Percentiles rank a stretch among this genome's conserved stretches.
Conservation (phyloP, 2,113 vertebrate species). For the Salvelinus namaycush region DNA sequence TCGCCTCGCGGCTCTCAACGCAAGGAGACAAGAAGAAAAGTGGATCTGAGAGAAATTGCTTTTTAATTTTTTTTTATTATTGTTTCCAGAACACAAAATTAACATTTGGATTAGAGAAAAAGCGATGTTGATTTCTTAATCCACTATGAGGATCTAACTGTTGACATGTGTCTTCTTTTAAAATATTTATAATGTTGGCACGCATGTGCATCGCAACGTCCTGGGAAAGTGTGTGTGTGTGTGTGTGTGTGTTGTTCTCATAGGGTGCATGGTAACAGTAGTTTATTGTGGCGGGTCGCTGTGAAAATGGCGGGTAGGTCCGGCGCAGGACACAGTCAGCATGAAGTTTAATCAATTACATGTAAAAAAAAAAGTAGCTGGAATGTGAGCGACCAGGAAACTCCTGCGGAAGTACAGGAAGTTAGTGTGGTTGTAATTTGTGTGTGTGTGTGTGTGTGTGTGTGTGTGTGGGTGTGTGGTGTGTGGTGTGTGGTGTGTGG, state of each 20-base stretch:
- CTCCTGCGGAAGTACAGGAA: constrained; percentile 70
- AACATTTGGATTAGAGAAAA: constrained; percentile 18
- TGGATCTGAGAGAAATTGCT: constrained; percentile 37
- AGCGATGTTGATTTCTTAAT: constrained; percentile 19
- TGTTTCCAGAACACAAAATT: constrained; percentile 31
- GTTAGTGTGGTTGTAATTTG: constrained; percentile 48
- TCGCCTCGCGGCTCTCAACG: constrained; percentile 33
- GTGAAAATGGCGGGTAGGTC: constrained; percentile 28
- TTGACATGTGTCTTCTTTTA: neutral
- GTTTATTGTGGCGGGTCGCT: constrained; percentile 27
- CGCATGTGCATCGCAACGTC: no score
- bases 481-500: constrained; percentile 16
- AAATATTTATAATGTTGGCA: neutral
- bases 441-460: constrained; percentile 9
- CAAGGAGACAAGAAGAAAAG: constrained; percentile 20
- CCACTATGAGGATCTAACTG: constrained; percentile 28
- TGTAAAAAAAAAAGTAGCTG: constrained; percentile 45
- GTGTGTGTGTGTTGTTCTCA: neutral
- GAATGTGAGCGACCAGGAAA: constrained; percentile 71
- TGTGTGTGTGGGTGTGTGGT: constrained; percentile 26
- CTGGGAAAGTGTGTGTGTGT: neutral
- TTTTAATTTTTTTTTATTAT: constrained; percentile 2
- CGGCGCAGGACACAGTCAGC: constrained; percentile 29
- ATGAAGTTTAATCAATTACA: constrained; percentile 53
- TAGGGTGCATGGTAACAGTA: neutral